Conservation (phyloP, 2,888 invertebrate genomes). For the Timema cristinae region DNA sequence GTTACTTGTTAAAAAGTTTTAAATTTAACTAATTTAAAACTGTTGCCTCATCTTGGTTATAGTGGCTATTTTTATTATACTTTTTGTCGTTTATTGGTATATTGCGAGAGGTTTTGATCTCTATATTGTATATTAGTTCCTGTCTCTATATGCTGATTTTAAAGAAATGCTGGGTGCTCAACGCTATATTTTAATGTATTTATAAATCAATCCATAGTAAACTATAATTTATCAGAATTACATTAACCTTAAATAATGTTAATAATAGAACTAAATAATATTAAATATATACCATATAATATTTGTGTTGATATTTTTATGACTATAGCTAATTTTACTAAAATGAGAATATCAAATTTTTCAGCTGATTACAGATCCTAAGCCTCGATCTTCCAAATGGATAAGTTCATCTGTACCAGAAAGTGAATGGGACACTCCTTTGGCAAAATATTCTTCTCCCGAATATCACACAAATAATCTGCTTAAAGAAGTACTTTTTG, state of each 20-base stretch:
- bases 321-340: too few species aligned
- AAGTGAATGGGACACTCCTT: conserved; percentile 62
- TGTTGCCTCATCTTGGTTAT: too few species aligned
- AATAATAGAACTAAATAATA: background rate
- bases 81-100: too few species aligned
- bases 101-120: too few species aligned
- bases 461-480: conserved; percentile 81
- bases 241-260: too few species aligned
- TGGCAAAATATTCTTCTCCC: conserved; percentile 67
- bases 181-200: background rate
- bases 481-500: conserved; percentile 54
- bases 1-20: too few species aligned
- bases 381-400: conserved; percentile 71
- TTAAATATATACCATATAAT: background rate
- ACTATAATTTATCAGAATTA: background rate
- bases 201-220: background rate
- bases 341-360: background rate
- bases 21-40: too few species aligned
- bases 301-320: background rate
- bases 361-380: conserved; percentile 59
- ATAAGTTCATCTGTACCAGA: conserved; percentile 79
- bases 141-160: too few species aligned
- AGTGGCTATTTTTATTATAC: too few species aligned
- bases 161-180: too few species aligned
- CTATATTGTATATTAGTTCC: too few species aligned